These are phyloP conservation scores for Campopleginae sp. DNA, from an alignment of 2,888 invertebrate genomes.

Conservation along the genomic window DNA sequence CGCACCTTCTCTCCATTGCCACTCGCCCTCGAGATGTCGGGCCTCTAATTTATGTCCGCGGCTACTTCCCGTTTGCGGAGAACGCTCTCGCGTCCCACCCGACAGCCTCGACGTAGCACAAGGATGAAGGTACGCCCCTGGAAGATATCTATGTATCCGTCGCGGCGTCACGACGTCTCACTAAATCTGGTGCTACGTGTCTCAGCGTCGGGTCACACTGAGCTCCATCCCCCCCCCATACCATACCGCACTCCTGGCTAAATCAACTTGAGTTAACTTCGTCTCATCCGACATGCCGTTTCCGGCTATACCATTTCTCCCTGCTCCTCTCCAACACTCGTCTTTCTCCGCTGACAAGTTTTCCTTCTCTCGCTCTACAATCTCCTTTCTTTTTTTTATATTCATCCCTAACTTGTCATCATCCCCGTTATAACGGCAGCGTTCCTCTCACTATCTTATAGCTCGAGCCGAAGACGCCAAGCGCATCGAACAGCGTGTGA, in stretches of 20 bases:
- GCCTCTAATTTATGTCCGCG: slow-evolving; percentile 80
- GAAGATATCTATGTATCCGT: slow-evolving; percentile 83
- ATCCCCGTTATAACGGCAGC: background rate
- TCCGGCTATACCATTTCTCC: slow-evolving; percentile 74
- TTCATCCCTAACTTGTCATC: background rate
- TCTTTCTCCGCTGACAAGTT: slow-evolving; percentile 74
- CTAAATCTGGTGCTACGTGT: slow-evolving; percentile 83
- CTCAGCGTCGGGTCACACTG: slow-evolving; percentile 74
- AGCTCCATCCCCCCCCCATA: slow-evolving; percentile 60
- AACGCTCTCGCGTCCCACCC: slow-evolving; percentile 74
- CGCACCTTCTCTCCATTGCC: slow-evolving; percentile 52
- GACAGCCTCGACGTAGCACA: slow-evolving; percentile 76
- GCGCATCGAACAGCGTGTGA: background rate
- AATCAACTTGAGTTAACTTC: slow-evolving; percentile 83
- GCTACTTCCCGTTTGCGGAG: slow-evolving; percentile 79
- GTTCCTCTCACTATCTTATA: background rate
- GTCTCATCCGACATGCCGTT: slow-evolving; percentile 82
- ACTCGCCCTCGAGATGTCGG: slow-evolving; percentile 77
- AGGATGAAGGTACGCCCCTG: slow-evolving; percentile 79
- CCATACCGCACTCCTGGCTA: slow-evolving; percentile 75
- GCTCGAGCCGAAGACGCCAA: background rate
- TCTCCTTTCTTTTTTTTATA: slow-evolving; percentile 44
- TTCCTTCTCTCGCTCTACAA: slow-evolving; percentile 60
- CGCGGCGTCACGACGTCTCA: slow-evolving; percentile 83
- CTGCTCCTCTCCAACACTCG: slow-evolving; percentile 64